Conservation (phyloP, 37 sponge, comb jelly and placozoan genomes). For the Spongilla lacustris region DNA sequence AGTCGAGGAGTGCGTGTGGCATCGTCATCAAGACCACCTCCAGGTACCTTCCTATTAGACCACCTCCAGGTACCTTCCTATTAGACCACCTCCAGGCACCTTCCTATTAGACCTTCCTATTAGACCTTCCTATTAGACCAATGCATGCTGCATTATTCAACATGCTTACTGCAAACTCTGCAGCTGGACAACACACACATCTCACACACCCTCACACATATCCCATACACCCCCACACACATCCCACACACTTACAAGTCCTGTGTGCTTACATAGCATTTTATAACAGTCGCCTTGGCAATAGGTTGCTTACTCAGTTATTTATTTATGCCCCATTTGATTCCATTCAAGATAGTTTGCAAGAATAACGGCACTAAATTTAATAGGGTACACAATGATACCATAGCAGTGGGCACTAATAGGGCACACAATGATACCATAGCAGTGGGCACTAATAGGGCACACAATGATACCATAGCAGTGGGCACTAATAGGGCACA, state of each 20-base stretch:
- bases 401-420: background rate
- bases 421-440: background rate
- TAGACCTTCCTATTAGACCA: background rate
- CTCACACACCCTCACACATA: too few species aligned
- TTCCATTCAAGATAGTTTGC: too few species aligned
- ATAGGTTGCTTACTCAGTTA: too few species aligned
- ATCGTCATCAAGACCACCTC: slow-evolving; percentile 44
- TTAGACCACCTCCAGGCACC: slow-evolving; percentile 55
- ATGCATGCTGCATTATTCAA: too few species aligned
- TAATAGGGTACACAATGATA: background rate
- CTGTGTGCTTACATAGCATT: too few species aligned
- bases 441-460: background rate
- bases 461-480: background rate
- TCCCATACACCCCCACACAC: background rate
- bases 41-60: slow-evolving; percentile 32
- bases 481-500: too few species aligned
- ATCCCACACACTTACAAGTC: too few species aligned
- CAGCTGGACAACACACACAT: too few species aligned
- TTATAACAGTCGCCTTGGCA: too few species aligned
- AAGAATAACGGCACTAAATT: too few species aligned
- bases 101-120: background rate
- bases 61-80: slow-evolving; percentile 51
- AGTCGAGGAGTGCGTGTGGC: slow-evolving; percentile 59
- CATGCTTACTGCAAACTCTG: too few species aligned
- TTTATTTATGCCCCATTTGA: too few species aligned